Conservation (phyloP, 2,797 vertebrate species). For the Hafferia zeledoni region DNA sequence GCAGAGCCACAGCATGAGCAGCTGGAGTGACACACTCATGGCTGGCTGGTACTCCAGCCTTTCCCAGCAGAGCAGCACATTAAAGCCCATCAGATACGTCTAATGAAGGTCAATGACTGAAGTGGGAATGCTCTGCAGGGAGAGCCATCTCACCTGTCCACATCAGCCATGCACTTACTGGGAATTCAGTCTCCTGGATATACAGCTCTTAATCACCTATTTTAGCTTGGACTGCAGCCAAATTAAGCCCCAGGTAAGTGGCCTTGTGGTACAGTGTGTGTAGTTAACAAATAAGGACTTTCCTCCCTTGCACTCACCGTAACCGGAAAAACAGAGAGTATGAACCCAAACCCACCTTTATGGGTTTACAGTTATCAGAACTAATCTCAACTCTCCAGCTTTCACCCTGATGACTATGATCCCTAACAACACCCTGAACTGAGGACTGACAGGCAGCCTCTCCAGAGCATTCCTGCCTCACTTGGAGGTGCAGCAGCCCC, state of each 20-base stretch:
- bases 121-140: not conserved
- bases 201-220: not conserved
- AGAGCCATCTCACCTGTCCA: not conserved
- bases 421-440: not conserved
- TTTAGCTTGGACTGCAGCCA: not conserved
- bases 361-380: not conserved
- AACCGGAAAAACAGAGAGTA: constrained; percentile 13
- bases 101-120: not conserved
- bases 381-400: not conserved
- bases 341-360: not conserved
- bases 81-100: not conserved
- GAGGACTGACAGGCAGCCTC: not conserved
- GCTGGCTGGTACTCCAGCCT: not conserved
- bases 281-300: not conserved
- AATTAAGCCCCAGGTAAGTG: not conserved
- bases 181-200: not conserved
- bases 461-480: not conserved
- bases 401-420: not conserved
- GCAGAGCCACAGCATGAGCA: not conserved
- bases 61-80: not conserved
- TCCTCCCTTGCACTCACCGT: not conserved
- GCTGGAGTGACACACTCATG: accelerated
- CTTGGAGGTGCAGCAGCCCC: not conserved
- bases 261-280: not conserved
- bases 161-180: not conserved